Evolutionary conservation across 1,140 invertebrate genomes (phyloP), one percentile per base, ranked within the genome.

Genomic region (Atta cephalotes): DNA sequence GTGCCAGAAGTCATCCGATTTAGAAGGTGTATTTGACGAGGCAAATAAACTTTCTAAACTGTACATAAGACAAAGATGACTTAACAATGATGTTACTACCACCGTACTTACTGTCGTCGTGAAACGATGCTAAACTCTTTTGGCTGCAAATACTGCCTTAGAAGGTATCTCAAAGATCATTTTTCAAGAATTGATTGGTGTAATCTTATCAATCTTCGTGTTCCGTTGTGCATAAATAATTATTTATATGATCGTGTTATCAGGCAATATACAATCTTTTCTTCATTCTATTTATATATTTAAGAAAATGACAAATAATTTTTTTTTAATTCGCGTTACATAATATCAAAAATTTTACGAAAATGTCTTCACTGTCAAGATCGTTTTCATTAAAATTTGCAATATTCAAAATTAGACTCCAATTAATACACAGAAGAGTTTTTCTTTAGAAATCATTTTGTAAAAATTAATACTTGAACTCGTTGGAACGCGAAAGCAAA

Each of bases 121-220:
- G 65, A 81, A 60, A 81, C 66, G 66, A 58, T 71, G 78, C 78
- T 82, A 82, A 74, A 62, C 70, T 62, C 80, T 84, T 84, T 84
- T 25, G 68, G 70, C 70, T 62, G 80, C 80, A 49, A 84, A 84
- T 84, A 84, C 68, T 63, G 80, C 80, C 70, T 84, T 76, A 84
- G 58, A 84, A 74, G 70, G 70, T 76, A 84, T 63, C 70, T 62
- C 18, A 62, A 84, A 74, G 70, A 84, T 84, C 56, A 84, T 84
- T 84, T 76, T 62, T 84, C 80, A 74, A 74, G 25, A 25, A 71
- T 76, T 81, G 79, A 81, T 81, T 84, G 70, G 70, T 84, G 58
- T 84, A 84, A 84, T 76, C 80, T 82, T 84, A 74, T 74, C 71
- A 16, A 74, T 74, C 80, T 84, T 84, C 80, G 80, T 84, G 80